A percentile compares a stretch with the other conserved stretches of the same genome.
These are phyloP conservation scores for Belonocnema kinseyi DNA, from an alignment of 1,140 invertebrate genomes.

Conservation along the genomic window DNA sequence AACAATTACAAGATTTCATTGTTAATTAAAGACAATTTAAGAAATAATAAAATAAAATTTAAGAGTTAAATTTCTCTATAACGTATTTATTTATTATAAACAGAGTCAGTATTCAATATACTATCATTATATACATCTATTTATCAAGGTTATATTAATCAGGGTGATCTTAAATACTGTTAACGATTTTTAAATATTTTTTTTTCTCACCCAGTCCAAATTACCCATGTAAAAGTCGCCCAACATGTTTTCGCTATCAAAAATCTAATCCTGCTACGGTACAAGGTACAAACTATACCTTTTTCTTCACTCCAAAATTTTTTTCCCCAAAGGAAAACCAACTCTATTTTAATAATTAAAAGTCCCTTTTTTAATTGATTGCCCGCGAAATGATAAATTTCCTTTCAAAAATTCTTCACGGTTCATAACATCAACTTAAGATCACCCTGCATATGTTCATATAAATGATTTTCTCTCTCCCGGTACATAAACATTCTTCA, in stretches of 20 bases:
- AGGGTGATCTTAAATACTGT: slow-evolving; percentile 17
- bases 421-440: background rate
- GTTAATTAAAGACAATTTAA: background rate
- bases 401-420: no score
- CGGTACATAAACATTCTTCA: background rate
- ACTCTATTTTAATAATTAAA: no score
- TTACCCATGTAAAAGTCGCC: no score
- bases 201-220: no score
- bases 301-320: no score
- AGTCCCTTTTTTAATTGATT: no score
- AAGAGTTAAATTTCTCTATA: background rate
- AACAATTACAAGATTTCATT: background rate
- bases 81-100: slow-evolving; percentile 19
- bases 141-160: background rate
- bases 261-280: no score
- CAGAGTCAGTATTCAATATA: slow-evolving; percentile 4
- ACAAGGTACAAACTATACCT: no score
- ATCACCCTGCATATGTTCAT: slow-evolving; percentile 5
- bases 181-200: background rate
- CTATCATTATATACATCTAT: no score
- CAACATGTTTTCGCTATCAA: no score
- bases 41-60: background rate
- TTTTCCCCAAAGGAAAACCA: no score
- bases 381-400: no score
- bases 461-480: slow-evolving; percentile 23